A percentile compares a stretch with the other conserved stretches of the same genome.
Evolutionary conservation across 1,140 invertebrate species (phyloP).

Genomic region (Drosophila virilis): DNA sequence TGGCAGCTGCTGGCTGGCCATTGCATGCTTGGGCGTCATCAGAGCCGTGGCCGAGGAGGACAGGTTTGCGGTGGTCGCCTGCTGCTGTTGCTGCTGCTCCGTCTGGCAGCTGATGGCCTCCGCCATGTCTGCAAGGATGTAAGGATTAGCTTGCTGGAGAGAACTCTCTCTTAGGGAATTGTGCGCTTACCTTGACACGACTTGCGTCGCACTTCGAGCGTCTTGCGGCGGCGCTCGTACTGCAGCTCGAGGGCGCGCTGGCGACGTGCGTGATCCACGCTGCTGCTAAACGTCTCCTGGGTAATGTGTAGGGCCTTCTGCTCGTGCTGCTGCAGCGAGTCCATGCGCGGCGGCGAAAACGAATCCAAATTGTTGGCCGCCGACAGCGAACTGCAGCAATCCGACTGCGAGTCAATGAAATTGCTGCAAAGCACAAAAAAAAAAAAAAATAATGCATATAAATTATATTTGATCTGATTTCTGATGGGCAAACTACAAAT

Average conservation of each 20-base stretch:
- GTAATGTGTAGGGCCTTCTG: conserved; percentile 67
- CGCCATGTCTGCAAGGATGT: conserved; percentile 57
- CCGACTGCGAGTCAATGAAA: conserved; percentile 94
- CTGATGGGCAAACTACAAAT: conserved; percentile 59
- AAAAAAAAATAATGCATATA: conserved; percentile 2
- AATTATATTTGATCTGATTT: background rate
- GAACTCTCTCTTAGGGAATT: background rate
- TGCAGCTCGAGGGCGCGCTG: conserved; percentile 80
- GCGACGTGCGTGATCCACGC: conserved; percentile 77
- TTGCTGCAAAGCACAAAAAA: conserved; percentile 57
- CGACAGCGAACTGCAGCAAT: conserved; percentile 91
- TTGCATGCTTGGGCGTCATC: conserved; percentile 66
- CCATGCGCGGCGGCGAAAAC: conserved; percentile 85
- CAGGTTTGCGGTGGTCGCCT: conserved; percentile 31
- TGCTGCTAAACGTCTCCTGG: conserved; percentile 78
- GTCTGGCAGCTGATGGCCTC: conserved; percentile 39
- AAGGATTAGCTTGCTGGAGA: background rate
- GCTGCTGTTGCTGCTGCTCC: conserved; percentile 34
- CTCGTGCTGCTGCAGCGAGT: conserved; percentile 79
- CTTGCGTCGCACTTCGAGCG: conserved; percentile 77
- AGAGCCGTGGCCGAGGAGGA: conserved; percentile 73
- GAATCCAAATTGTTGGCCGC: conserved; percentile 87
- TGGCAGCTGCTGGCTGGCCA: conserved; percentile 7
- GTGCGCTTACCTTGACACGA: conserved; percentile 73
- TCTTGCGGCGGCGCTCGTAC: conserved; percentile 82